phyloP scores from a whole-genome alignment of 64 coral and sea anemone species.

The Cladopsammia gracilis region DNA sequence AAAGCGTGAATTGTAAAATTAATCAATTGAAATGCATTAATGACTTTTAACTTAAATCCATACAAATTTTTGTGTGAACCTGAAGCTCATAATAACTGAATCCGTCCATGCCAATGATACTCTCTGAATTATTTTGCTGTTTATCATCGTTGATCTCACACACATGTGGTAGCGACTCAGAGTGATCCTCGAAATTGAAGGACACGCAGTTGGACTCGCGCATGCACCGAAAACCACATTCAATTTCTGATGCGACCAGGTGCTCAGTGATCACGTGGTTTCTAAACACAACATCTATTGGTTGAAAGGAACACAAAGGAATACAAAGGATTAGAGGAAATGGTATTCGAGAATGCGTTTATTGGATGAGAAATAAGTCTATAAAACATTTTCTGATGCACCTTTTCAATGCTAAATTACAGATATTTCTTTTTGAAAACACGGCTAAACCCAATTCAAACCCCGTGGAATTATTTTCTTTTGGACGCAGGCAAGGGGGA shows the following conservation, averaged over 20 bases:
- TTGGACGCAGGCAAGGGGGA: no score
- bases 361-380: no score
- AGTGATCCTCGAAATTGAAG: not conserved
- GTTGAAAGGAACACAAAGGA: not conserved
- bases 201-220: not conserved
- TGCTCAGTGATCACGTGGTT: not conserved
- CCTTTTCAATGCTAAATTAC: no score
- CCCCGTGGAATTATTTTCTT: no score
- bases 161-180: not conserved
- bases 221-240: conserved; percentile 5
- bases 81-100: not conserved
- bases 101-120: not conserved
- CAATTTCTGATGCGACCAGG: not conserved
- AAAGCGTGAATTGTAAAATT: no score
- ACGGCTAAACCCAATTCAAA: no score
- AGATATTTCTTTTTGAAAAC: no score
- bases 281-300: not conserved
- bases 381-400: no score
- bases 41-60: not conserved
- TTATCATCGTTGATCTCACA: not conserved
- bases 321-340: no score
- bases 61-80: not conserved
- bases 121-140: not conserved
- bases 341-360: no score
- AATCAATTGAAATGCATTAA: no score